Base-by-base conservation (phyloP, 1,140 invertebrate species). In the Globodera ellingtonae region DNA sequence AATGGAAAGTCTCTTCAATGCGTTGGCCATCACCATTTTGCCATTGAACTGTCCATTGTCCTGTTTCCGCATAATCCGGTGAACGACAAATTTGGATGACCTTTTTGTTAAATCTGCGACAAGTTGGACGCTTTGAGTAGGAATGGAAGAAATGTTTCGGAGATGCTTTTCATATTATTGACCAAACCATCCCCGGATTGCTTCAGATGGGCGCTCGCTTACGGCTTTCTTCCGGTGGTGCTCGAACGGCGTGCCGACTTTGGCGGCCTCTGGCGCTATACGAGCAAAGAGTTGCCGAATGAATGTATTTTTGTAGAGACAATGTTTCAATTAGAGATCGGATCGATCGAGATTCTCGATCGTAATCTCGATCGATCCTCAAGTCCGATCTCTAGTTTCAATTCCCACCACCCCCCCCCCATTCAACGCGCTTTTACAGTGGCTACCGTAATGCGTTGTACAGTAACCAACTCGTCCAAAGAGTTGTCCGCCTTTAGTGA, bases 401-500 rank as follows among this genome's bases (percentile, higher is more conserved):
- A n/a, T n/a, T n/a, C 18, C 8, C 18, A 4, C 5, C 0, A 0
- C 35, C 35, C 35, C 35, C 35, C 35, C 2, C 1, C 35, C 35
- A 35, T 35, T 35, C 35, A 35, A 35, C 35, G 35, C 35, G 35
- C 35, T 35, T 35, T 35, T 35, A 44, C 10, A 44, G 35, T 76
- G 9, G 50, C 50, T 24, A 77, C 81, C 3, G 89, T 90, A 2
- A 89, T 90, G 87, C 87, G 87, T 62, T 86, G 86, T 10, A 90
- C 90, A 2, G 85, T 91, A 13, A 89, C 90, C 75, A 91, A 92
- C 83, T 90, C 90, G 1, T 90, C 90, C 75, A 92, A 92, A 83
- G 91, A 91, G 83, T 88, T 92, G 86, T 90, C 90, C 84, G 86
- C 89, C 3, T 92, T 88, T 84, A 90, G 89, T 75, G 91, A 91